Evolutionary conservation across 1,140 invertebrate genomes (phyloP).

Genomic region (Aphidius ervi): DNA sequence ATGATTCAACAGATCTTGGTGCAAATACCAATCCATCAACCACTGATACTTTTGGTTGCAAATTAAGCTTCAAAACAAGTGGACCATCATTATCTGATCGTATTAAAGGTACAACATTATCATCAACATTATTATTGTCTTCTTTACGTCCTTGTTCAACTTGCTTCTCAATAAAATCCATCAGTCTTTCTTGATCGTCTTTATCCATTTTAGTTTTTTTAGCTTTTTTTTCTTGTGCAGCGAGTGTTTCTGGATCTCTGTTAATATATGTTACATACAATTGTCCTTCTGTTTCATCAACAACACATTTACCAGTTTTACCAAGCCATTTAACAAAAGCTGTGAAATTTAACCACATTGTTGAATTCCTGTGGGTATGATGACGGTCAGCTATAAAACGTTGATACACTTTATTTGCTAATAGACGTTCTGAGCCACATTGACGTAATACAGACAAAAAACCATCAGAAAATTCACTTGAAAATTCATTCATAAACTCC

Average conservation of each 20-base stretch:
- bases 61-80: conserved; percentile 42
- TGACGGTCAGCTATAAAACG: conserved; percentile 92
- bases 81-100: conserved; percentile 42
- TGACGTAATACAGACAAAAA: conserved; percentile 82
- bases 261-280: conserved; percentile 98
- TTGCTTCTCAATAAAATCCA: conserved; percentile 83
- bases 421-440: conserved; percentile 90
- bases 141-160: conserved; percentile 65
- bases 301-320: conserved; percentile 81
- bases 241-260: conserved; percentile 88
- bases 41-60: conserved; percentile 35
- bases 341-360: conserved; percentile 92
- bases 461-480: conserved; percentile 82
- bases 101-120: conserved; percentile 34
- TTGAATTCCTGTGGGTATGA: conserved; percentile 98
- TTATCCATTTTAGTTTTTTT: conserved; percentile 93
- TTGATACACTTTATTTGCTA: conserved; percentile 96
- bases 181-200: conserved; percentile 85
- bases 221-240: conserved; percentile 70
- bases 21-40: conserved; percentile 7
- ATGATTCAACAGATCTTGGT: conserved; percentile 18
- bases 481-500: conserved; percentile 90
- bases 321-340: conserved; percentile 96
- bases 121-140: conserved; percentile 30
- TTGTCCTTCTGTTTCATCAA: conserved; percentile 94